Base-by-base conservation (phyloP, 2,113 vertebrate species). In the Hippocampus zosterae region DNA sequence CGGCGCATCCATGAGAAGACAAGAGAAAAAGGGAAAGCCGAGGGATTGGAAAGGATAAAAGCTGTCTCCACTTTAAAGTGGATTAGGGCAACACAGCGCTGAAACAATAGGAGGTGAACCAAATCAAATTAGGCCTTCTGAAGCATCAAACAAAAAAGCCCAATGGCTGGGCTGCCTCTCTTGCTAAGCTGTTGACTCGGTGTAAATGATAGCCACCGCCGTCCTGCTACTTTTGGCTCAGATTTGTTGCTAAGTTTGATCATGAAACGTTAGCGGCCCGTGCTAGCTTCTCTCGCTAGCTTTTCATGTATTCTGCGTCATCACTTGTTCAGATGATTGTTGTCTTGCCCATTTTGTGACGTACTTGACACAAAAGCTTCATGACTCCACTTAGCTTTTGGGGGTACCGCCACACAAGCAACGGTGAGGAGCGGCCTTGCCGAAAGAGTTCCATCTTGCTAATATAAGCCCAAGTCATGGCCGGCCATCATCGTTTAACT, bases 81-180 rank as follows among this genome's bases (percentile, higher is more conserved):
- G 92, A 93, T 93, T 93, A 92, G 84, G 82, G 80, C 83, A 88
- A 85, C 88, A 91, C 89, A 88, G 88, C 55, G 81, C 82, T 92
- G 91, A 93, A 93, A 93, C 92, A 93, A 93, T 92, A 83, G 91
- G 91, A 92, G 91, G 92, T 91, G 86, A 92, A 92, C 92, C 92
- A 67, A 67, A 67, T 92, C 92, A 88, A 93, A 93, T 93, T 93
- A 93, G 89, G 80, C 79, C 77, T 89, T 88, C 88, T 79, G 21
- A 91, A 92, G 92, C 91, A 92, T 93, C 90, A 92, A 92, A 92
- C 79, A 80, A 78, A 76, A 80, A 77, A 82, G 79, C 81, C 87
- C 88, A 90, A 88, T 85, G 87, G 86, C 90, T 90, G 72, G 89
- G 89, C 91, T 90, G 91, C 84, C 91, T 90, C 83, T 74, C 71